Conservation (phyloP, 2,888 invertebrate species). For the Magallana nippona region DNA sequence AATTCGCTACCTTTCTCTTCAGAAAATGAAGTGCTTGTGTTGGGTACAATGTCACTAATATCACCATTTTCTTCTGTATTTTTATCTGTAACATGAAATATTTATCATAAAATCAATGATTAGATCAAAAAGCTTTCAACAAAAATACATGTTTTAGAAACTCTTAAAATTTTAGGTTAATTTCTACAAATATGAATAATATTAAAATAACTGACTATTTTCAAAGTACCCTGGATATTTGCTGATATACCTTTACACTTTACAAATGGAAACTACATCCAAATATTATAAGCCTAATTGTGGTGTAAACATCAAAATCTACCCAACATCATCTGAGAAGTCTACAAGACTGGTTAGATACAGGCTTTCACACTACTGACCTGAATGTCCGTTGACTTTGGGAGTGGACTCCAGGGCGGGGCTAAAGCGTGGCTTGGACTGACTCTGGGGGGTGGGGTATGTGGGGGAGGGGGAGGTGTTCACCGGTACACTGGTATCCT, state of each 20-base stretch:
- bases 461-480: conserved; percentile 75
- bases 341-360: too few relatives aligned
- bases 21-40: conserved; percentile 38
- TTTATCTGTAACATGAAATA: conserved; percentile 37
- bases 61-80: conserved; percentile 50
- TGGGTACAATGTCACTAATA: conserved; percentile 44
- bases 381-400: conserved; percentile 67
- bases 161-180: too few relatives aligned
- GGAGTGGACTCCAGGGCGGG: conserved; percentile 69
- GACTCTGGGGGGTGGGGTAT: conserved; percentile 68
- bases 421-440: conserved; percentile 65
- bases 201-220: too few relatives aligned
- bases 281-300: too few relatives aligned
- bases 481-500: conserved; percentile 64
- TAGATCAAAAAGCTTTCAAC: background rate
- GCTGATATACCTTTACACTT: too few relatives aligned
- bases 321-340: too few relatives aligned
- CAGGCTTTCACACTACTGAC: conserved; percentile 50
- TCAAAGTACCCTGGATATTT: too few relatives aligned
- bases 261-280: too few relatives aligned
- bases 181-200: too few relatives aligned
- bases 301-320: too few relatives aligned
- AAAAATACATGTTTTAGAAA: background rate
- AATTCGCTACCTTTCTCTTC: conserved; percentile 38
- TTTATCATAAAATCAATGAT: background rate